These are phyloP conservation scores for Neoarius graeffei DNA, from an alignment of 2,113 vertebrate genomes.

Conservation along the genomic window DNA sequence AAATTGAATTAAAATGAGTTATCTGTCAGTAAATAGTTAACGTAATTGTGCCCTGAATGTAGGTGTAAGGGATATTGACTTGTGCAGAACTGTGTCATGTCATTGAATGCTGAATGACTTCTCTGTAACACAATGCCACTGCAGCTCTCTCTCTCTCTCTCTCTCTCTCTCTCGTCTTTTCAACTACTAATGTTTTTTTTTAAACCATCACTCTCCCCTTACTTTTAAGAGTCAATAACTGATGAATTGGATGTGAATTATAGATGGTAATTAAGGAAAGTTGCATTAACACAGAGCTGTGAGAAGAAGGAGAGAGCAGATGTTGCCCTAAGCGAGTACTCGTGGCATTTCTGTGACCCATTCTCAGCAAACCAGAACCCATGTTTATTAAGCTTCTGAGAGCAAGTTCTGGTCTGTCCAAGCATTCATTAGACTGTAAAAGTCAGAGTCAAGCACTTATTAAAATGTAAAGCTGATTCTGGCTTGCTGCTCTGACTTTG, in stretches of 20 bases:
- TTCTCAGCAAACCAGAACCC: background rate
- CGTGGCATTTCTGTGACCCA: conserved; percentile 25
- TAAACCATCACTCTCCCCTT: background rate
- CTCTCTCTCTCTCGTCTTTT: background rate
- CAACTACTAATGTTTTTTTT: conserved; percentile 25
- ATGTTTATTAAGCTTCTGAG: conserved; percentile 6
- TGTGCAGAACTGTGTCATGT: background rate
- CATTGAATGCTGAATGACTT: background rate
- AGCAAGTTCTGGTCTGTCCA: background rate
- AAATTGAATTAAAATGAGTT: background rate
- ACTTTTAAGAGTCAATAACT: conserved; percentile 48
- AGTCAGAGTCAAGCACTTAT: background rate
- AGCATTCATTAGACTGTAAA: conserved; percentile 14
- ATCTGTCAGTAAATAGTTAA: background rate
- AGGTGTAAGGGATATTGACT: conserved; percentile 14
- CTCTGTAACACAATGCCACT: background rate
- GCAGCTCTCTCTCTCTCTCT: background rate
- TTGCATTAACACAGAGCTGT: conserved; percentile 34
- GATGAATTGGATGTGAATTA: conserved; percentile 45
- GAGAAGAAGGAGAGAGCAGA: background rate
- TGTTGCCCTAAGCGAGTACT: background rate
- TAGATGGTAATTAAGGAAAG: conserved; percentile 50
- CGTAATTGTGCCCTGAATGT: background rate
- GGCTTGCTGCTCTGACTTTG: background rate
- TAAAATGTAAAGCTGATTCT: conserved; percentile 5